phyloP scores from a whole-genome alignment of 1,140 invertebrate species.

The Aphelinus atriplicis region DNA sequence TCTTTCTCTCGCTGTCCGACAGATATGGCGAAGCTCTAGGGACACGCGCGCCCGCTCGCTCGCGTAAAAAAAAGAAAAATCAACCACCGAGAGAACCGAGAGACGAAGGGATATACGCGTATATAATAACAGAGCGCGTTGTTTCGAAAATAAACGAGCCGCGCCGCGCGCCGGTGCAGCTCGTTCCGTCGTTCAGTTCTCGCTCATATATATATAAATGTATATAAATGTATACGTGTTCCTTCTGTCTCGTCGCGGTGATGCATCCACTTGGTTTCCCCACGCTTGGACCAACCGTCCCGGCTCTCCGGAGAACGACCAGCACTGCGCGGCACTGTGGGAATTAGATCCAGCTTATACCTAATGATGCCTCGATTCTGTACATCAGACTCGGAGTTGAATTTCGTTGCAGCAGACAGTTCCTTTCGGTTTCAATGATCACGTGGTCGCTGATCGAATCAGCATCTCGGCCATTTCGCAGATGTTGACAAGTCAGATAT shows the following conservation, averaged over 20 bases:
- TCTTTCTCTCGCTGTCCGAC: conserved; percentile 24
- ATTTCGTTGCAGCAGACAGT: no score
- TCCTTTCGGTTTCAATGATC: no score
- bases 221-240: neutral
- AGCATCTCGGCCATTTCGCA: no score
- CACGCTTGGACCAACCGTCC: no score
- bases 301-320: no score
- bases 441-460: no score
- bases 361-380: no score
- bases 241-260: neutral
- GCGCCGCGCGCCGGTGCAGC: conserved; percentile 42
- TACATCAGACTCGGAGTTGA: no score
- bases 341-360: no score
- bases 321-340: no score
- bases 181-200: conserved; percentile 49
- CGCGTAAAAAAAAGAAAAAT: neutral
- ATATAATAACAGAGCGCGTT: conserved; percentile 64
- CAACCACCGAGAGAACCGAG: neutral
- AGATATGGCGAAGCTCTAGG: neutral
- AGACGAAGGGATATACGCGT: conserved; percentile 45
- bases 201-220: conserved; percentile 4
- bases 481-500: no score
- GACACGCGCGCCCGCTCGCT: neutral
- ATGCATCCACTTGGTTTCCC: neutral
- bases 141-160: conserved; percentile 38